A percentile compares a stretch with the other conserved stretches of the same genome.
Conservation (phyloP, 1,140 invertebrate genomes). For the Diachasma alloeum region DNA sequence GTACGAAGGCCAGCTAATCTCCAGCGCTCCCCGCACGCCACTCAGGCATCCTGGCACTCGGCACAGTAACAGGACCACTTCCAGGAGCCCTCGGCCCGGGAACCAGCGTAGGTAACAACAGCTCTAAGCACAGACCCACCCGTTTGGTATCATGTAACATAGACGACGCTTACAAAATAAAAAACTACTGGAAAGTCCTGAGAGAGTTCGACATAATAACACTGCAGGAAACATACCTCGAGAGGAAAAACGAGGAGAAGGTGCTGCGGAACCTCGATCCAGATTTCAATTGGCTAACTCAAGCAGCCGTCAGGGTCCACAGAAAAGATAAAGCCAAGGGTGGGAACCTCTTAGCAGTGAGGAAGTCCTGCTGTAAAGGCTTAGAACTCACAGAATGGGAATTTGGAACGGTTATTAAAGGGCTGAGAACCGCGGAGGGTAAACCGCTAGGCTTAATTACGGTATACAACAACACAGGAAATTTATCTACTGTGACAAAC, state of each 20-base stretch:
- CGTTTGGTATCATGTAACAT: neutral
- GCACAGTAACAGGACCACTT: too few relatives aligned
- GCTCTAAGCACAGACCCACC: too few relatives aligned
- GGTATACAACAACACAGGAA: neutral
- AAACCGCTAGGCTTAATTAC: neutral
- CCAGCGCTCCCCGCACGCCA: too few relatives aligned
- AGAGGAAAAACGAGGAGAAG: constrained; percentile 15
- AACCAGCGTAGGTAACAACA: too few relatives aligned
- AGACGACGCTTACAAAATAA: neutral
- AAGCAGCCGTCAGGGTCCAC: constrained; percentile 9
- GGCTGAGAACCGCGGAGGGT: neutral
- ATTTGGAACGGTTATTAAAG: neutral
- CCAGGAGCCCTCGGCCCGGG: too few relatives aligned
- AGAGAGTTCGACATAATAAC: constrained; percentile 23
- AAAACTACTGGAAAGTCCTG: neutral
- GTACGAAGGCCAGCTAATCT: too few relatives aligned
- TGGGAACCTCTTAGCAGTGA: constrained; percentile 9
- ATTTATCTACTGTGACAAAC: neutral
- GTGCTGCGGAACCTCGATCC: neutral
- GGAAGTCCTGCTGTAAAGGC: neutral
- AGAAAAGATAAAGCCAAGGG: constrained; percentile 19
- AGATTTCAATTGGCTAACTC: constrained; percentile 9
- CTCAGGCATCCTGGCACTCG: too few relatives aligned
- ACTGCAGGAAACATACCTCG: constrained; percentile 28
- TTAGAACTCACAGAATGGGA: neutral